These are phyloP conservation scores for Microplitis manilae DNA, from an alignment of 2,888 invertebrate genomes.

Conservation along the genomic window DNA sequence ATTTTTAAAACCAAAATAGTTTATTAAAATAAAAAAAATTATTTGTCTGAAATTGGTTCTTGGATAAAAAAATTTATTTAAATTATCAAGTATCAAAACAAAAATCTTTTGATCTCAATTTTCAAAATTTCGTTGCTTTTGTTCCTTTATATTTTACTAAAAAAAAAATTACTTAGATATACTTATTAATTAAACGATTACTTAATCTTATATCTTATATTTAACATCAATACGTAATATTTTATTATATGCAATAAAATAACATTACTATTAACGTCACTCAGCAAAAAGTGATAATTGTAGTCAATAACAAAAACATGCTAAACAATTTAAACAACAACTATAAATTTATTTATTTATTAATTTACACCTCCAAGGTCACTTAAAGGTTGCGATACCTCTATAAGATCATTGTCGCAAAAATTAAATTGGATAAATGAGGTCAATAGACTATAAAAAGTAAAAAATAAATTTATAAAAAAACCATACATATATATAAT, in stretches of 20 bases:
- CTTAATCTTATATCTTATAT: not conserved
- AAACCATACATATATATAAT: not conserved
- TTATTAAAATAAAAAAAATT: no score
- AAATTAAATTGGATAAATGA: not conserved
- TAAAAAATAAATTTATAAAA: not conserved
- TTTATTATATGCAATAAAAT: not conserved
- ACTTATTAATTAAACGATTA: not conserved
- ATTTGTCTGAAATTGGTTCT: no score
- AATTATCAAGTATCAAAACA: no score
- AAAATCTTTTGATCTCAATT: no score
- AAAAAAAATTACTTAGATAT: not conserved
- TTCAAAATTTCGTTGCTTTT: no score
- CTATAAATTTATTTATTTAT: not conserved
- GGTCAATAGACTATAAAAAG: not conserved
- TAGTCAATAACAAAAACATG: not conserved
- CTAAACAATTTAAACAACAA: not conserved
- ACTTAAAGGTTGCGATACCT: not conserved
- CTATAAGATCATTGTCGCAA: not conserved
- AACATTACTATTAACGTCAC: not conserved
- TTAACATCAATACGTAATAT: not conserved
- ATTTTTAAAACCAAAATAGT: no score
- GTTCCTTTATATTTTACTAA: not conserved
- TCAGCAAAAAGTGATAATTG: not conserved
- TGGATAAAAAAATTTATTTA: no score
- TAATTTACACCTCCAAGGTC: not conserved